Conservation (phyloP, 1,140 invertebrate genomes). For the Zaprionus kolodkinae region DNA sequence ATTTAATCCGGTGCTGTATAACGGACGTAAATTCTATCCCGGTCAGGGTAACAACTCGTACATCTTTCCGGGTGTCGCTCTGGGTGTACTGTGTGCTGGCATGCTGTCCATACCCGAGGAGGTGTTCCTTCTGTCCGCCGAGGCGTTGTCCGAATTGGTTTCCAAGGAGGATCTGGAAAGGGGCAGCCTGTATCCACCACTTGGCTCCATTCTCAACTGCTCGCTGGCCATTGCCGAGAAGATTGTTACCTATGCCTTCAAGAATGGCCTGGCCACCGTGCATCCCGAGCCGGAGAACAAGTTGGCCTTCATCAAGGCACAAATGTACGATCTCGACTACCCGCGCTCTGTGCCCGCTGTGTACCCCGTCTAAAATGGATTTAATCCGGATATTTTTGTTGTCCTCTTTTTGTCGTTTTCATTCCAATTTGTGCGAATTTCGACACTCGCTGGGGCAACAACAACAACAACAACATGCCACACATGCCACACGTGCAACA, state of each 20-base stretch:
- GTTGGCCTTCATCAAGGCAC: constrained; percentile 90
- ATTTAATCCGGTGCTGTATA: constrained; percentile 91
- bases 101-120: constrained; percentile 94
- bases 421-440: constrained; percentile 53
- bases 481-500: constrained; percentile 43
- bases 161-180: constrained; percentile 91
- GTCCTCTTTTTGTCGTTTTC: constrained; percentile 6
- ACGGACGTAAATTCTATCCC: constrained; percentile 91
- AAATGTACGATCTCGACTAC: constrained; percentile 92
- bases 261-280: constrained; percentile 91
- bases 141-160: constrained; percentile 93
- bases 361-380: constrained; percentile 61
- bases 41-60: constrained; percentile 99
- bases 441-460: constrained; percentile 24
- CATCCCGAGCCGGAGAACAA: constrained; percentile 91
- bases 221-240: constrained; percentile 94
- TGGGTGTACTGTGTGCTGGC: constrained; percentile 93
- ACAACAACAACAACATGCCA: constrained; percentile 37
- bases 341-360: constrained; percentile 87
- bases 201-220: constrained; percentile 94
- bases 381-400: not conserved
- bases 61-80: constrained; percentile 97
- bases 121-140: constrained; percentile 94
- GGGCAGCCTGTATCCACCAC: constrained; percentile 97
- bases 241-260: constrained; percentile 95